A percentile compares a stretch with the other conserved stretches of the same genome.
Evolutionary conservation across 2,797 vertebrate genomes (phyloP).

Genomic region (Oreortyx pictus): DNA sequence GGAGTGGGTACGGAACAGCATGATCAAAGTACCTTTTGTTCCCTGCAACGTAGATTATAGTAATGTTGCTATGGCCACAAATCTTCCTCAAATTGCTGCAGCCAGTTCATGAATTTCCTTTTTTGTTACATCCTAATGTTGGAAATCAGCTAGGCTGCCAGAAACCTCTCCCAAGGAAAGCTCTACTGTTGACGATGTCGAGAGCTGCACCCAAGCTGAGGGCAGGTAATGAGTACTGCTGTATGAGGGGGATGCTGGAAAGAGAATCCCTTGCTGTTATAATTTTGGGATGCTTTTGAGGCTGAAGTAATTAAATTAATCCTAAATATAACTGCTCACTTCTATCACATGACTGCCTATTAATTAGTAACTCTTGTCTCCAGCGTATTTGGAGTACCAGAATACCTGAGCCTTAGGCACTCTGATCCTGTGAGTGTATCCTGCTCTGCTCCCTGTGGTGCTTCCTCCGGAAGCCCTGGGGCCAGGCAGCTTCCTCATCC

Average conservation of each 20-base stretch:
- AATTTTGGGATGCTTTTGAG: not conserved
- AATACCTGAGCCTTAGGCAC: not conserved
- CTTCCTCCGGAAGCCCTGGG: not conserved
- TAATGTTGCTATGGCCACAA: constrained; percentile 70
- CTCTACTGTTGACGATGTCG: not conserved
- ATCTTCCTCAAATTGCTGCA: constrained; percentile 51
- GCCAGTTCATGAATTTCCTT: constrained; percentile 47
- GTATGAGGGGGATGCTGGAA: not conserved
- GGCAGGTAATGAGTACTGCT: not conserved
- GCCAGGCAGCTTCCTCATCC: not conserved
- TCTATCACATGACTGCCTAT: not conserved
- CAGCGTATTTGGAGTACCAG: not conserved
- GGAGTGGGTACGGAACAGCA: not conserved
- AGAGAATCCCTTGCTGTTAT: not conserved
- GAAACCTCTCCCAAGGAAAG: constrained; percentile 13
- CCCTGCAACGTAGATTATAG: constrained; percentile 1
- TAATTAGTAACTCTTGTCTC: constrained; percentile 34
- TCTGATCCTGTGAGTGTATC: not conserved
- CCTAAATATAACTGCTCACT: not conserved
- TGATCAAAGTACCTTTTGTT: constrained; percentile 46
- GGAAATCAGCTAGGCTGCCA: constrained; percentile 1
- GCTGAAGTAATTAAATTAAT: constrained; percentile 36
- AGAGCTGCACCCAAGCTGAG: not conserved
- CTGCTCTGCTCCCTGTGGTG: not conserved
- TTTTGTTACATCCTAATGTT: constrained; percentile 26